Evolutionary conservation across 2,113 vertebrate genomes (phyloP).

Genomic region (Sceloporus undulatus): DNA sequence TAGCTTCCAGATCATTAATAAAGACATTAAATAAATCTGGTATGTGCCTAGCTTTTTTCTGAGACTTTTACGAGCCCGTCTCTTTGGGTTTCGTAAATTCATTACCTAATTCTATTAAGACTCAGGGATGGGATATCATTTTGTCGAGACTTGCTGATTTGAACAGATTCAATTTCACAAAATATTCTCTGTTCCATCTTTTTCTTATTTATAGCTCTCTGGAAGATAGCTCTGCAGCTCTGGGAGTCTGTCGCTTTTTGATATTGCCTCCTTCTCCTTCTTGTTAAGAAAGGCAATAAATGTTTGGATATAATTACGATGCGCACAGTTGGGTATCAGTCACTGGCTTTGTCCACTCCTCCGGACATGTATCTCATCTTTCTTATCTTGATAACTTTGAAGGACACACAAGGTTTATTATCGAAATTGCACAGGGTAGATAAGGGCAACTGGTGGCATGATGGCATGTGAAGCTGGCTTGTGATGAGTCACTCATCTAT

Average conservation of each 20-base stretch:
- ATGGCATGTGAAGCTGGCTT: background rate
- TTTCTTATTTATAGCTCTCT: background rate
- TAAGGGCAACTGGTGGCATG: too few relatives aligned
- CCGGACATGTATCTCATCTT: background rate
- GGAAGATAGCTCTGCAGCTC: background rate
- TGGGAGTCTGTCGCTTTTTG: background rate
- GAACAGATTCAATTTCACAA: constrained; percentile 54
- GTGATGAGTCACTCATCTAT: background rate
- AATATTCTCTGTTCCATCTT: constrained; percentile 45
- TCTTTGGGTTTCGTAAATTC: constrained; percentile 57
- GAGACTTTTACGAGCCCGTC: constrained; percentile 61
- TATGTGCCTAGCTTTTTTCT: constrained; percentile 44
- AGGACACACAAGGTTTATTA: background rate
- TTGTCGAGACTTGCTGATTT: constrained; percentile 49
- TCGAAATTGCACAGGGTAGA: background rate
- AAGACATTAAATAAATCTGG: constrained; percentile 73
- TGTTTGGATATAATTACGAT: background rate
- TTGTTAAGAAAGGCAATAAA: background rate
- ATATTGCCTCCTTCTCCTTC: background rate
- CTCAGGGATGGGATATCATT: constrained; percentile 56
- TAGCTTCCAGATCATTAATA: constrained; percentile 77
- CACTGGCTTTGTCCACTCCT: background rate
- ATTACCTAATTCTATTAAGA: constrained; percentile 70
- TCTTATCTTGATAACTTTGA: background rate
- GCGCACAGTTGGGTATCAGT: background rate